Base-by-base conservation (phyloP, 1,140 invertebrate species). In the Ceratoteleas bidentatus region DNA sequence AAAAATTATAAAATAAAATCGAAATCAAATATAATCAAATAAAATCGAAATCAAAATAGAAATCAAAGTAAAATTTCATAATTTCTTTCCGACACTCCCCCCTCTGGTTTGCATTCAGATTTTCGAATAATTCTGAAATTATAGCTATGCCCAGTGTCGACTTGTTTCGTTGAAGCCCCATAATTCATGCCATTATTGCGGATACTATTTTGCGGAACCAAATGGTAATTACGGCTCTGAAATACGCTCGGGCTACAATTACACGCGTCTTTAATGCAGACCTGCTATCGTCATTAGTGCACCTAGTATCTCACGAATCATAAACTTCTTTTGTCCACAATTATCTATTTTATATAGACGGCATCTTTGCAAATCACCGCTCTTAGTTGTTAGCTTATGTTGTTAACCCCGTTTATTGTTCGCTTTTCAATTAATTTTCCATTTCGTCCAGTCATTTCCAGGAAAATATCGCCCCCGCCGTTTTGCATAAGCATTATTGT, bases 141-240 rank as follows among this genome's bases (percentile, higher is more conserved):
- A 77, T 65, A 77, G 80, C 45, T 50, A 69, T 74, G 43, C 38
- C 32, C 50, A 10, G 69, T 72, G 79, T 81, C 68, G 68, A 73
- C 68, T 74, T 69, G 73, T 77, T 78, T 77, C 74, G 69, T 58
- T 40, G 65, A 83, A 66, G 60, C 53, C 33, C 70, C 75, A 65
- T 76, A 69, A 78, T 83, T 79, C 60, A 60, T 79, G 57, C 64
- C 49, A 78, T 78, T 78, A 83, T 83, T 78, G 56, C 74, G 53
- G 70, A 77, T 74, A 83, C 54, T 83, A 65, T 83, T 83, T 83
- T 75, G 74, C 81, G 70, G 75, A 83, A 83, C 70, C 74, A 83
- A 83, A 83, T 58, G 81, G 70, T 78, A 83, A 83, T 83, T 79
- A 75, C 70, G 75, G 69, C 43, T 58, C 72, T 60, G 75, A 70